Base-by-base conservation (phyloP, 2,797 vertebrate genomes). In the Betta splendens region DNA sequence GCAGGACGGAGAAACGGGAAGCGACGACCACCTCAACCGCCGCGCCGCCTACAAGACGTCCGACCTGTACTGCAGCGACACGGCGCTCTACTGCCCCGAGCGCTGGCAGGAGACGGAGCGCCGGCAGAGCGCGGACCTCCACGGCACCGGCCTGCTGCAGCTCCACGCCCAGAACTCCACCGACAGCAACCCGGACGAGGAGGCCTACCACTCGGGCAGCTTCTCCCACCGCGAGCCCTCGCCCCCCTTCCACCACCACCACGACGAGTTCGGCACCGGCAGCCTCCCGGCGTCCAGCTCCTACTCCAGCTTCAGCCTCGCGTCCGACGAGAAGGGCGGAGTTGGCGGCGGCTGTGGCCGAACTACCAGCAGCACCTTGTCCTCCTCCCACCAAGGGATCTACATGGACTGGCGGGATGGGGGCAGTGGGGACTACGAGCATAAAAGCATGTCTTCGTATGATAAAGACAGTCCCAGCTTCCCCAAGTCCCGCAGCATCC, bases 291-390 rank as follows among this genome's bases (percentile, higher is more conserved):
- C 91, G 3, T 96, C 96, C 64, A 96, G 94, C 77, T 94, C 94
- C 55, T 98, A 97, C 72, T 98, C 95, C n/a, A 98, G 95, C 87
- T 97, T 97, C 88, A 98, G 95, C 0, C 91, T 93, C 7, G 94
- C 95, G 0, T 95, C 95, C 0, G 95, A 97, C 58, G 95, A 98
- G 72, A 96, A 97, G 80, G 93, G 93, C 51, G 85, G 75, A 15
- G 43, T 85, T 0, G 51, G 54, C 13, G 82, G 66, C 2, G 81
- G 76, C 6, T 78, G 83, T 21, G 85, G 76, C 2, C 93, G 87
- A 0, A 90, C 88, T 42, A 91, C 92, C 40, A 92, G 93, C 73
- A 89, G 94, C 89, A 93, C 93, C 1, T 85, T 96, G 51, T 95
- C 95, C 1, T 94, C 95, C 25, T 95, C 96, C 15, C 96, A 98